Conservation (phyloP, 2,888 invertebrate species). For the Drosophila mulleri region DNA sequence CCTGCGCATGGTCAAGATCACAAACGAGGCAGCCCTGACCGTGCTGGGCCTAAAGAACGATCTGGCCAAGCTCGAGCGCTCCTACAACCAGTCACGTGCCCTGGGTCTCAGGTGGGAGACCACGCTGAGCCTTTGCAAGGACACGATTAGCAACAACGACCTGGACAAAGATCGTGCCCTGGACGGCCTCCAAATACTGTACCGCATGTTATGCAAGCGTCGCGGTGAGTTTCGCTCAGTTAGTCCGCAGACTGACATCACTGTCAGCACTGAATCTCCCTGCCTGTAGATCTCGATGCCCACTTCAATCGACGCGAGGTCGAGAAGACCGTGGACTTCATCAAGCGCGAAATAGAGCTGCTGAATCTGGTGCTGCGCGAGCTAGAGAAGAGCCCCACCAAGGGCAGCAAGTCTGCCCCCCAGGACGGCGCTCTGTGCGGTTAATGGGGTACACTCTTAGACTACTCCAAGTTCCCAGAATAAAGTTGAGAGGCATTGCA, state of each 20-base stretch:
- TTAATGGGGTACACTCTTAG: background rate
- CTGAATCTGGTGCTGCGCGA: constrained; percentile 41
- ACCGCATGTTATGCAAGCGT: constrained; percentile 79
- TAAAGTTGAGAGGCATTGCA: constrained; percentile 8
- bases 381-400: constrained; percentile 28
- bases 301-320: constrained; percentile 34
- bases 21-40: constrained; percentile 82
- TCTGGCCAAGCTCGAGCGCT: constrained; percentile 81
- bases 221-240: constrained; percentile 57
- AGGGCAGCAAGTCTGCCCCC: constrained; percentile 36
- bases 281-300: constrained; percentile 25
- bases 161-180: constrained; percentile 78
- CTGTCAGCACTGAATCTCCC: no score
- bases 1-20: constrained; percentile 81
- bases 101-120: constrained; percentile 83
- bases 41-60: constrained; percentile 84
- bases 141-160: constrained; percentile 71
- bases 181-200: constrained; percentile 82
- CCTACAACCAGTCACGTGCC: constrained; percentile 76
- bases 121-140: constrained; percentile 78
- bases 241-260: no score
- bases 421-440: constrained; percentile 27
- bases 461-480: constrained; percentile 6
- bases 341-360: constrained; percentile 50
- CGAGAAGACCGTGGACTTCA: constrained; percentile 48